Conservation (phyloP, 1,140 invertebrate species). For the Littorina saxatilis region DNA sequence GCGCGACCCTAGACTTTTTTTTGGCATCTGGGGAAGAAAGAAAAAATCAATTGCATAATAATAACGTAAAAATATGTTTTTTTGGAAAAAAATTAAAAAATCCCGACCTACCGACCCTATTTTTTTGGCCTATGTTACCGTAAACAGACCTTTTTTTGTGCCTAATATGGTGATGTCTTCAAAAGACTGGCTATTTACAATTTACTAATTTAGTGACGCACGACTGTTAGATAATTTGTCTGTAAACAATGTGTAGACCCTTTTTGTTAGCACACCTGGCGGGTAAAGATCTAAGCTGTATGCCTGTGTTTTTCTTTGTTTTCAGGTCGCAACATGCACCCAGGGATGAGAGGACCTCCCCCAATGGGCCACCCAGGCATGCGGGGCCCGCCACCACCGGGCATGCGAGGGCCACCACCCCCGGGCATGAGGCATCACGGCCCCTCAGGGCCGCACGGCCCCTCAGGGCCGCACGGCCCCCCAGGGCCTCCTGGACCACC, state of each 20-base stretch:
- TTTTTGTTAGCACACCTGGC: not conserved
- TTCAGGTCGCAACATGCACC: slow-evolving; percentile 55
- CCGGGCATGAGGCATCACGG: slow-evolving; percentile 49
- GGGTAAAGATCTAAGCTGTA: not conserved
- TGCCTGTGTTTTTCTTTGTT: too few relatives aligned
- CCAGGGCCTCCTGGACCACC: slow-evolving; percentile 9
- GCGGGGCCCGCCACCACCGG: slow-evolving; percentile 63
- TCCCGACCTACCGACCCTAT: too few relatives aligned
- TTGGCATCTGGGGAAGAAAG: too few relatives aligned
- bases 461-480: not conserved
- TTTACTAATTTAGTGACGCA: too few relatives aligned
- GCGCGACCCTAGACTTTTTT: too few relatives aligned
- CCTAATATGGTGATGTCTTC: too few relatives aligned
- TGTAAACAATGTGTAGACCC: not conserved
- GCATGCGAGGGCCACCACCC: slow-evolving; percentile 63
- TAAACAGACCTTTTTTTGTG: too few relatives aligned
- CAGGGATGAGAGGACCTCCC: slow-evolving; percentile 60
- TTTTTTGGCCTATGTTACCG: too few relatives aligned
- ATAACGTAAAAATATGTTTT: too few relatives aligned
- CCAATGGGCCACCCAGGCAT: slow-evolving; percentile 59
- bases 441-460: slow-evolving; percentile 8
- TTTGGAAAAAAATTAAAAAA: too few relatives aligned
- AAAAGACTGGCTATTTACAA: too few relatives aligned
- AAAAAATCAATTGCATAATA: too few relatives aligned
- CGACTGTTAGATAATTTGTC: not conserved